Base-by-base conservation (phyloP, 2,113 vertebrate species). In the Osmerus eperlanus region DNA sequence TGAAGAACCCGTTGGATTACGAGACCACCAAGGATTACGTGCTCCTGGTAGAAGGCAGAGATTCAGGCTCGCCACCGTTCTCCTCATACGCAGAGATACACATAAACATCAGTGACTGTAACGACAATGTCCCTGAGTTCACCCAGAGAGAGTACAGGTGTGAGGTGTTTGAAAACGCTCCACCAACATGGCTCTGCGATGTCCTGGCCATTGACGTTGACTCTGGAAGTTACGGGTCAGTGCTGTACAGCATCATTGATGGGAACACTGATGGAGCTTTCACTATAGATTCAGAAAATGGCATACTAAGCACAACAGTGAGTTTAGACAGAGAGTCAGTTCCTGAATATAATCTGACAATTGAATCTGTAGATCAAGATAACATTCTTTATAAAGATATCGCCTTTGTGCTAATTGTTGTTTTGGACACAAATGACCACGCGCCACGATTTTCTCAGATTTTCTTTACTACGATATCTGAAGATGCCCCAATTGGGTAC, bases 381-480 rank as follows among this genome's bases (percentile, higher is more conserved):
- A 76, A 85, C 23, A 80, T 63, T 25, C 60, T 73, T 41, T 78
- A 85, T 21, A 88, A 73, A 61, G 85, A 86, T 64, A 85, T 55
- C 58, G 74, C 89, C n/a, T 73, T 76, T 11, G 80, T 92, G 55
- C 73, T 85, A 3, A 29, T 92, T 5, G 16, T 56, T 53, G 84
- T 93, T 67, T 86, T 91, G 55, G 92, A 93, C 78, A 83, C 72
- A 84, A 93, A 93, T 70, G 92, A 93, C 84, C 89, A 93, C 0
- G 76, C 83, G 0, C 92, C 92, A 74, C 87, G 80, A 7, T 93
- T 93, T 74, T 78, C 84, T 23, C 78, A 91, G 64, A 86, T 92
- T 65, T 91, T 88, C 75, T 11, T 85, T 59, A 66, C 87, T 21
- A 80, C 86, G 21, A 77, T 92, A 32, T 61, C 85, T 1, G 92